phyloP scores from a whole-genome alignment of 2,113 vertebrate species.

The Sylvilagus bachmani region DNA sequence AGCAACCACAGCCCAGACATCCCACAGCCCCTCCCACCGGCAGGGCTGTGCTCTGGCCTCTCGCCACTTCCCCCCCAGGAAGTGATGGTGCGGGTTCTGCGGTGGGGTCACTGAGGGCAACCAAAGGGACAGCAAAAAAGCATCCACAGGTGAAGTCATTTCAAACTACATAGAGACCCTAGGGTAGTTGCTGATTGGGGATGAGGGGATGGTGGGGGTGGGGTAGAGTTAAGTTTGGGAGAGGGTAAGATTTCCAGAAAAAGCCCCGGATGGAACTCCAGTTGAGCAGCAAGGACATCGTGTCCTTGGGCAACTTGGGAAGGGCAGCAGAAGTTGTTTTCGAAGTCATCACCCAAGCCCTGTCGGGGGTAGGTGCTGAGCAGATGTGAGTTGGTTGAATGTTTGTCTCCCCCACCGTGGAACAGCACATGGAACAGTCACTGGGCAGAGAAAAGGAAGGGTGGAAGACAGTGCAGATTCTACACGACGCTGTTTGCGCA shows the following conservation, averaged over 20 bases:
- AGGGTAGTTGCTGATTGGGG: background rate
- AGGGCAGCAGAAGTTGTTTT: background rate
- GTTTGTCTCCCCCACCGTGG: constrained; percentile 16
- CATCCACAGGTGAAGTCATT: background rate
- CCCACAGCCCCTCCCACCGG: constrained; percentile 85
- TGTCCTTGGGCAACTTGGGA: background rate
- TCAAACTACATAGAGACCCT: background rate
- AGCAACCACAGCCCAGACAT: constrained; percentile 91
- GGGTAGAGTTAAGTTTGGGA: constrained; percentile 86
- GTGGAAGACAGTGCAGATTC: background rate
- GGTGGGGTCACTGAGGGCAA: background rate
- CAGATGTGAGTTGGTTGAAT: background rate
- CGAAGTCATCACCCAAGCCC: background rate
- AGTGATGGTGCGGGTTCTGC: constrained; percentile 66
- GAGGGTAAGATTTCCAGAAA: constrained; percentile 85
- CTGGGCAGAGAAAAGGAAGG: constrained; percentile 47
- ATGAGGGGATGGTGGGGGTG: constrained; percentile 55
- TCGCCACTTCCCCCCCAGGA: constrained; percentile 91
- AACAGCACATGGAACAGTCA: background rate
- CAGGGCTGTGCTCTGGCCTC: constrained; percentile 90
- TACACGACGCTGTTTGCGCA: fast-evolving
- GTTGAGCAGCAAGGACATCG: background rate
- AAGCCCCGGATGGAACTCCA: background rate
- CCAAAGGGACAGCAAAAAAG: background rate
- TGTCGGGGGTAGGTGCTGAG: background rate